Conservation (phyloP, 2,888 invertebrate species). For the Auanema freiburgensis region DNA sequence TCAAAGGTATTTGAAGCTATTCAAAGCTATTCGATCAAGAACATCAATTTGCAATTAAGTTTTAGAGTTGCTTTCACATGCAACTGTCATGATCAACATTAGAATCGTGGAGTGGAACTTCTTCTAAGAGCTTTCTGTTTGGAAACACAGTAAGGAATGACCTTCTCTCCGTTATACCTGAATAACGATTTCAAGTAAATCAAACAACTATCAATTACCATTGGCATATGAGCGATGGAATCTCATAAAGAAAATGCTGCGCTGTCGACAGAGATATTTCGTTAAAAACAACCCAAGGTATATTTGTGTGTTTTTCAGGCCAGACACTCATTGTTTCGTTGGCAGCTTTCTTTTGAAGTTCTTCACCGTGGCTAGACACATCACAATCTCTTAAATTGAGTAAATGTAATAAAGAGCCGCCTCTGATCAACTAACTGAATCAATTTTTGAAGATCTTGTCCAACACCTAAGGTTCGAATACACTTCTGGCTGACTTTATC, state of each 20-base stretch:
- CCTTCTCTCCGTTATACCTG: constrained; percentile 39
- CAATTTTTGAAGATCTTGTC: constrained; percentile 40
- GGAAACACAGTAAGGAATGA: constrained; percentile 42
- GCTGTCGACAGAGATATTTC: constrained; percentile 42
- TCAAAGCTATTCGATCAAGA: too few species aligned
- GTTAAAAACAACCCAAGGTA: constrained; percentile 58
- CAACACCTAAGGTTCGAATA: constrained; percentile 40
- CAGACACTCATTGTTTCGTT: constrained; percentile 43
- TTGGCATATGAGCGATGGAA: constrained; percentile 45
- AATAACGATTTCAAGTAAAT: not conserved
- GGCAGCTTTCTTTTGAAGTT: constrained; percentile 51
- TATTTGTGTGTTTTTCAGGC: constrained; percentile 48
- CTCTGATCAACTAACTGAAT: constrained; percentile 36
- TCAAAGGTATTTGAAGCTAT: too few species aligned
- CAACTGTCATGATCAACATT: too few species aligned
- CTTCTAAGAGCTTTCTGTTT: constrained; percentile 20
- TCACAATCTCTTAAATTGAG: constrained; percentile 41
- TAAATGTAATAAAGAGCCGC: too few species aligned
- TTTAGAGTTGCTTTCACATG: too few species aligned
- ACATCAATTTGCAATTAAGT: too few species aligned
- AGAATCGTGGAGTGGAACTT: too few species aligned
- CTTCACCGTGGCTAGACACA: constrained; percentile 42
- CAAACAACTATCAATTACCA: constrained; percentile 26
- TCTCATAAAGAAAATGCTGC: constrained; percentile 35
- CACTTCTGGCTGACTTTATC: constrained; percentile 44